Percentiles rank a stretch among this genome's conserved stretches.
These are phyloP conservation scores for Brachyopa scutellaris DNA, from an alignment of 2,888 invertebrate genomes.

Conservation along the genomic window DNA sequence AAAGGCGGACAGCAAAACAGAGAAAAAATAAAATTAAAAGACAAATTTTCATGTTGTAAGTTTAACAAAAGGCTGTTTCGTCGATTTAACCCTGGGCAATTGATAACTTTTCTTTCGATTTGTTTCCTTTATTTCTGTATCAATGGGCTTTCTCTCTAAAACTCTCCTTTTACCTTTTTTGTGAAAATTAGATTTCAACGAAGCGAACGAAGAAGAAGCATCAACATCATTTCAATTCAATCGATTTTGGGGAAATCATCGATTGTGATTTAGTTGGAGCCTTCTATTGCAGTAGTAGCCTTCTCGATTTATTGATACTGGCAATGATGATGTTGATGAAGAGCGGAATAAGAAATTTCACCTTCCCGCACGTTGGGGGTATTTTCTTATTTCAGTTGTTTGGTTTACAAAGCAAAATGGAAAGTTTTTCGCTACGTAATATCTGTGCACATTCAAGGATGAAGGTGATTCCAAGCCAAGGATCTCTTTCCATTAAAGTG, in stretches of 20 bases:
- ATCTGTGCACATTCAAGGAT: conserved; percentile 32
- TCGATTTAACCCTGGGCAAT: conserved; percentile 16
- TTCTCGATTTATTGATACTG: conserved; percentile 30
- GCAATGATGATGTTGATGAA: neutral
- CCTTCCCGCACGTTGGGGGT: neutral
- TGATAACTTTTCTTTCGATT: conserved; percentile 13
- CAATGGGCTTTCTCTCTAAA: neutral
- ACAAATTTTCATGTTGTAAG: neutral
- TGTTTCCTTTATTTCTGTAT: conserved; percentile 34
- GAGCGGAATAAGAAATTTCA: neutral
- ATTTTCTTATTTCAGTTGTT: conserved; percentile 21
- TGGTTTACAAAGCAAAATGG: conserved; percentile 39
- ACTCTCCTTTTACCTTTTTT: conserved; percentile 1
- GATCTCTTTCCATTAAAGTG: conserved; percentile 27
- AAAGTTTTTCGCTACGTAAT: conserved; percentile 17
- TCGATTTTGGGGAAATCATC: conserved; percentile 43
- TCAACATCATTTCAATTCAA: conserved; percentile 18
- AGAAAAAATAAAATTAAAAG: neutral
- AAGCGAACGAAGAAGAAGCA: neutral
- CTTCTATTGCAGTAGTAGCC: no score
- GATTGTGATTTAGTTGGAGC: conserved; percentile 36
- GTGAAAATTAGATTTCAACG: conserved; percentile 6
- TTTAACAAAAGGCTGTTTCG: conserved; percentile 20
- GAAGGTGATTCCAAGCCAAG: no score
- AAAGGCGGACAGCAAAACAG: conserved; percentile 3